Evolutionary conservation across 2,888 invertebrate species (phyloP).

Genomic region (Coleophora deauratella): DNA sequence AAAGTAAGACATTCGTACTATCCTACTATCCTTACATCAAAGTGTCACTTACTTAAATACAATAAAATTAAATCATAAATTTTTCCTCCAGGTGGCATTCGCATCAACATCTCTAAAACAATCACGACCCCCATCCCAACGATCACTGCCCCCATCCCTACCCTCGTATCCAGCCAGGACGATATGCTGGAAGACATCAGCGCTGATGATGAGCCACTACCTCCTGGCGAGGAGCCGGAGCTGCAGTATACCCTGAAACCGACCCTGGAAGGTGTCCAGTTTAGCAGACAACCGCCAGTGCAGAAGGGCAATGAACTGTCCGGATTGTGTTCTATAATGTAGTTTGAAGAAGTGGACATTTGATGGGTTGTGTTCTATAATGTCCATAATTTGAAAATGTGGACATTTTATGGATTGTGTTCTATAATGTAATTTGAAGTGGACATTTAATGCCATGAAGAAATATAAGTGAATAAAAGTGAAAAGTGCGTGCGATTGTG

Average conservation of each 20-base stretch:
- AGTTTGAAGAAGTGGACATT: too few relatives aligned
- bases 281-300: slow-evolving; percentile 82
- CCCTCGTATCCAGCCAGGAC: slow-evolving; percentile 11
- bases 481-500: not conserved
- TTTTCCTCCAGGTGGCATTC: slow-evolving; percentile 73
- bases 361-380: too few relatives aligned
- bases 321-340: slow-evolving; percentile 79
- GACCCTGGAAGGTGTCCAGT: slow-evolving; percentile 74
- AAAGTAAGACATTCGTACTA: too few relatives aligned
- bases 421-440: slow-evolving; percentile 42
- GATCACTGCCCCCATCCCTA: slow-evolving; percentile 15
- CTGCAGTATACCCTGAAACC: slow-evolving; percentile 77
- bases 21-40: too few relatives aligned
- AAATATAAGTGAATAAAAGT: not conserved
- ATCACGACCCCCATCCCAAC: slow-evolving; percentile 36
- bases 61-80: too few relatives aligned
- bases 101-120: slow-evolving; percentile 87
- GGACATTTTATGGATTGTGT: slow-evolving; percentile 87
- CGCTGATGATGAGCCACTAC: slow-evolving; percentile 68
- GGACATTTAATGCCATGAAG: too few relatives aligned
- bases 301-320: slow-evolving; percentile 86
- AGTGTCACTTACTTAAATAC: too few relatives aligned
- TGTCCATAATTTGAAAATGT: too few relatives aligned
- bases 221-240: slow-evolving; percentile 73
- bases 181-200: slow-evolving; percentile 46